Base-by-base conservation (phyloP, 2,113 vertebrate species). In the Cnemophilus loriae region DNA sequence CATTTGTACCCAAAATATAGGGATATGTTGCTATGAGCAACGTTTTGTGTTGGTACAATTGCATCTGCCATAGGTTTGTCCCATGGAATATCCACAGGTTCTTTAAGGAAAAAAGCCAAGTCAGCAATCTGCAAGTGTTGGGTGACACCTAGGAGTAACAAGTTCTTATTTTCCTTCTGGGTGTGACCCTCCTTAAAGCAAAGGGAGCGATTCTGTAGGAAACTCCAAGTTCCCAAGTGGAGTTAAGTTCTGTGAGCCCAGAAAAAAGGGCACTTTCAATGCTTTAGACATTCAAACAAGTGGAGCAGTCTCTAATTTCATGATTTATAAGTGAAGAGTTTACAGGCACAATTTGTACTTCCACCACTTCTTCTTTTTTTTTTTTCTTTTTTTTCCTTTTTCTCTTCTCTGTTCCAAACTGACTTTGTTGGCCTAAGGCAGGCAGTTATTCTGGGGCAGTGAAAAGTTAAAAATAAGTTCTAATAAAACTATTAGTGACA, bases 391-490 rank as follows among this genome's bases (percentile, higher is more conserved):
- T 64, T 37, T 28, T 16, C 10, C 4, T 18, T 17, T 16, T 3
- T 13, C 14, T 47, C 37, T 50, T 22, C n/a, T 50, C 73, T 78
- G 52, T 75, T 82, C 69, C 87, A 94, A 90, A 68, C 30, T 68
- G 80, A 90, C 86, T 92, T 52, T 30, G 37, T 6, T 92, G 80
- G 92, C 92, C 88, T 79, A 65, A 95, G 82, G 75, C 83, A 88
- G 33, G 84, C 89, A 75, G 94, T 78, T 97, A 89, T 97, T 96
- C 71, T 91, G 84, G 52, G 86, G 64, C 14, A 81, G 47, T 13
- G 52, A 82, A 84, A 91, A 92, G 87, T 44, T 93, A 93, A 90
- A 75, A 65, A 94, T 96, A 96, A 75, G 41, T 84, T 64, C 79
- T 91, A 95, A 91, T 82, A 78, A 84, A 89, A 61, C 73, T 17